Evolutionary conservation across 2,888 invertebrate genomes (phyloP), one percentile per base, ranked within the genome.

Genomic region (Melinaea menophilus): DNA sequence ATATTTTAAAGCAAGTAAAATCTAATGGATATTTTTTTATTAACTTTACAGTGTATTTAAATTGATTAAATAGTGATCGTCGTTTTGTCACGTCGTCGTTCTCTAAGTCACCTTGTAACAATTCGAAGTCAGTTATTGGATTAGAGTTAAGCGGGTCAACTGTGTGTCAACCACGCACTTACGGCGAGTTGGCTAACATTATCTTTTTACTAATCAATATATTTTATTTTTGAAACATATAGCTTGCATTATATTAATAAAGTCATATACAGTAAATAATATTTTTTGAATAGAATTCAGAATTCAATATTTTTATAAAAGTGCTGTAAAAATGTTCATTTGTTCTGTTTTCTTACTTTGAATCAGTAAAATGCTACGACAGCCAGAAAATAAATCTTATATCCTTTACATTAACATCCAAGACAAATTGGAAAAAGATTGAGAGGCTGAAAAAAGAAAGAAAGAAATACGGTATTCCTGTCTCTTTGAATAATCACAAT

Each of bases 401-500:
- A 75, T 74, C 71, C 69, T 65, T 64, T 68, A 71, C 72, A 75
- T 77, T 77, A 78, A 74, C 71, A 73, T 76, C 69, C 73, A 79
- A 78, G 75, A 75, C 74, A 80, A 84, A 83, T 85, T 83, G 80
- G 69, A 81, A 81, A 80, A 80, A 84, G 78, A 78, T 78, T 78
- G 76, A 78, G 78, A 72, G 72, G 76, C 74, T 71, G 73, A 76
- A 77, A 78, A 80, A 83, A 82, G 77, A 80, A 79, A 77, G 78
- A 78, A 64, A 63, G 62, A 64, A 22, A 22, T 22, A 22, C 58
- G 82, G 82, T 11, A 81, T 78, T 68, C 68, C 74, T 70, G 76
- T 78, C 78, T 77, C 83, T 85, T 84, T 85, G 84, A 85, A 80
- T 85, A 84, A 86, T 85, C 84, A 82, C 78, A 78, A 75, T 68